Evolutionary conservation across 2,888 invertebrate species (phyloP), one percentile per base, ranked within the genome.

Genomic region (Coecobrya sp.): DNA sequence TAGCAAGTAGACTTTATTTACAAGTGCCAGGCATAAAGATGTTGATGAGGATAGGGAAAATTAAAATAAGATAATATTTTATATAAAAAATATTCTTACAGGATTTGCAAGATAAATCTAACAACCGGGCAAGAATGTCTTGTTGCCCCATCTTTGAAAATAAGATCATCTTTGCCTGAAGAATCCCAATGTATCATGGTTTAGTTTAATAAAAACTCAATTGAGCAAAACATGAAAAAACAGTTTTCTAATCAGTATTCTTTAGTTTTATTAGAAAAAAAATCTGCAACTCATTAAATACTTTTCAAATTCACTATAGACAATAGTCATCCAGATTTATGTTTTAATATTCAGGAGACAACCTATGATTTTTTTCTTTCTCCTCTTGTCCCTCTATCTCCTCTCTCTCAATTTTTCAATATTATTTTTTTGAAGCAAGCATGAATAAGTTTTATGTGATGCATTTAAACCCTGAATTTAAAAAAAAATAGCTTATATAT

Each of bases 341-440:
- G 70, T 70, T 70, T 70, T 70, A 70, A 42, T 70, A 70, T 70
- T 36, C 70, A 42, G 42, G 70, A 70, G 70, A 36, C 70, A 42
- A 70, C 70, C n/a, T 70, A n/a, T 11, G n/a, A 36, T 42, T 70
- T 70, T 42, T 70, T 10, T 36, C 70, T 27, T 16, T 30, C 13
- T 27, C 10, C 36, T 36, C 36, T 36, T n/a, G 19, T 59, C 19
- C 7, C n/a, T 22, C 22, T 5, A 1, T 59, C 8, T 25, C 62
- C 0, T 62, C 65, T 65, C n/a, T 65, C 36, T 70, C 8, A 70
- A 36, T n/a, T 55, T n/a, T 19, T 70, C 19, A 70, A 70, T 42
- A 42, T 70, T 70, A 42, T 70, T 27, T 27, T 27, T 65, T 13
- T 25, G 65, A 25, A 25, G 10, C 65, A 65, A 25, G 10, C 30